Percentiles rank a stretch among this genome's conserved stretches.
Evolutionary conservation across 1,140 invertebrate species (phyloP).

Genomic region (Aphaenogaster rudis): DNA sequence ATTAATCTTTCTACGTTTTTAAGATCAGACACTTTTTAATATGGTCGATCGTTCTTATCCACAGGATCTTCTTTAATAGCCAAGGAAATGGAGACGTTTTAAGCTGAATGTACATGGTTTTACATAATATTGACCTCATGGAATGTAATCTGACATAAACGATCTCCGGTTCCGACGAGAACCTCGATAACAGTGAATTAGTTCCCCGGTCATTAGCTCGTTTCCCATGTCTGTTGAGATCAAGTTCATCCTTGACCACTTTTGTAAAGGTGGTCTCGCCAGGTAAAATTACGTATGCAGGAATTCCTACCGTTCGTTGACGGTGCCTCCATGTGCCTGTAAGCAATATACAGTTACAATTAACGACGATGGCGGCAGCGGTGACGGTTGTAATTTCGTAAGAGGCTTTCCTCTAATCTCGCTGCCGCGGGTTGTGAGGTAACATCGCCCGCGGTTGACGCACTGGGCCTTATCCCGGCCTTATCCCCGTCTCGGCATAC

Average conservation of each 20-base stretch:
- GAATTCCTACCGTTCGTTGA: conserved; percentile 78
- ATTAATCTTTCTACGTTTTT: neutral
- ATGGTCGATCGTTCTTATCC: neutral
- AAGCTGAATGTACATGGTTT: neutral
- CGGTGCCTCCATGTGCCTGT: conserved; percentile 39
- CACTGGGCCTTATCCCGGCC: neutral
- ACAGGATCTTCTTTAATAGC: neutral
- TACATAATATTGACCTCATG: neutral
- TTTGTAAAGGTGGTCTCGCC: conserved; percentile 63
- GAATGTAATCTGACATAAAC: conserved; percentile 9
- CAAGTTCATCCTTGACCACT: conserved; percentile 79
- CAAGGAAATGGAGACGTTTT: neutral
- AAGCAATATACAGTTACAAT: conserved; percentile 71
- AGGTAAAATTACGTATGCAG: conserved; percentile 82
- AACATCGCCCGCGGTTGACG: neutral
- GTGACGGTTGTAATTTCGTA: conserved; percentile 33
- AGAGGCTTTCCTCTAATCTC: neutral
- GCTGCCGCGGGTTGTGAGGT: neutral
- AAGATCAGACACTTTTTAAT: neutral
- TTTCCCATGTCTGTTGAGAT: conserved; percentile 68
- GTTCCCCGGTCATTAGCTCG: conserved; percentile 56
- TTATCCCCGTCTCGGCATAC: neutral
- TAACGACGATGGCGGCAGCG: neutral
- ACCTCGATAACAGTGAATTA: neutral
- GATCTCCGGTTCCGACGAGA: neutral